Base-by-base conservation (phyloP, 92 coral and sea anemone species). In the Zoanthus sansibaricus region DNA sequence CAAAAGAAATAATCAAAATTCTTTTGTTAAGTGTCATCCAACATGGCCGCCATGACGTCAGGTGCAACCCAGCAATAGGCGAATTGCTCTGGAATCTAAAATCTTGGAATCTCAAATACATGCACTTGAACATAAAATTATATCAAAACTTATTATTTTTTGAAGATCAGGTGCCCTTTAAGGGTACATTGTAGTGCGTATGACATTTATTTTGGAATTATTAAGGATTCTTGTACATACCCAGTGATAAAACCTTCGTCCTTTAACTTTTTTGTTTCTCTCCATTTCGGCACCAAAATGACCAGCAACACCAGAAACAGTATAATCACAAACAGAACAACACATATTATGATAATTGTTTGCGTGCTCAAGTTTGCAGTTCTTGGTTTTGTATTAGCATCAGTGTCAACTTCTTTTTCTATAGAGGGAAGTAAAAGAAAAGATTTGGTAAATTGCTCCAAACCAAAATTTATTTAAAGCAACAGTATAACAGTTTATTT, bases 281-380 rank as follows among this genome's bases (percentile, higher is more conserved):
- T 76, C 46, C 82, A 76, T 76, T 31, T 76, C 54, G 82, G 82
- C 13, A 76, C 82, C 64, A 52, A 9, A 32, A 76, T 31, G 12
- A 55, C 9, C 46, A 76, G 18, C 17, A 31, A 30, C 3, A 76
- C 15, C 47, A 52, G 14, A 15, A 32, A 2, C 21, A 76, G 46
- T 25, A 76, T 1, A 33, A 76, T 0, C 21, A 76, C 9, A 17
- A 75, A 18, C 6, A 54, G 9, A 13, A 66, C 82, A 49, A 76
- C 67, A 15, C 68, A 31, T 9, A 76, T 76, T 46, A 54, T 33
- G 68, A 25, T 25, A 7, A 76, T 76, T 6, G 20, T 33, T 11
- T 2, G 0, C 21, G 82, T 14, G 64, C 82, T 54, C 44, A 76
- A 12, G 6, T 15, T 6, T 59, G 17, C 21, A 32, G 56, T 16